Percentiles rank a stretch among this genome's conserved stretches.
Conservation (phyloP, 2,113 vertebrate species). For the Eulacestoma nigropectus region DNA sequence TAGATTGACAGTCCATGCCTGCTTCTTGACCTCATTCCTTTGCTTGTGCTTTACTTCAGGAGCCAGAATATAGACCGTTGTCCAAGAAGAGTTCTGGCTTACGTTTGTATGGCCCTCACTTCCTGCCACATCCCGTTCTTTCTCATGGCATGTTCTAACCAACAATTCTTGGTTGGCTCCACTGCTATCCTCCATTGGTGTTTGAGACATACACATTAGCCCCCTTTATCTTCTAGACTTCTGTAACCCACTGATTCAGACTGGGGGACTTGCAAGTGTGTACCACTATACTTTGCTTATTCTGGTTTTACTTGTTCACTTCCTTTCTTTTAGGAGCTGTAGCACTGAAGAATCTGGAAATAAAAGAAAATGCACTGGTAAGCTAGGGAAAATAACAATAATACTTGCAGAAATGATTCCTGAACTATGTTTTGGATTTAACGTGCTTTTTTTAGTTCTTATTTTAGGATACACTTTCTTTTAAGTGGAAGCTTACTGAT, state of each 20-base stretch:
- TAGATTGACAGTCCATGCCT: not conserved
- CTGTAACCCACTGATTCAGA: not conserved
- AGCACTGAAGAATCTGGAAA: constrained; percentile 88
- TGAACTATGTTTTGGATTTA: not conserved
- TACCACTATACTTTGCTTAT: not conserved
- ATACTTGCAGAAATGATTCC: not conserved
- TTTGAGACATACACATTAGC: not conserved
- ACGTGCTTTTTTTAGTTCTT: not conserved
- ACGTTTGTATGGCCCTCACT: accelerated
- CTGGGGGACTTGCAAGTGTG: not conserved
- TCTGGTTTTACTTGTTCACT: not conserved
- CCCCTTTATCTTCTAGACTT: not conserved
- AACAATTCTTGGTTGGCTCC: not conserved
- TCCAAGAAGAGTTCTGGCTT: not conserved
- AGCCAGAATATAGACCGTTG: not conserved
- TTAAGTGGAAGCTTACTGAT: not conserved
- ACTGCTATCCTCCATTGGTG: not conserved
- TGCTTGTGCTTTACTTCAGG: not conserved
- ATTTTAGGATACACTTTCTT: not conserved
- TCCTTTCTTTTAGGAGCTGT: constrained; percentile 81
- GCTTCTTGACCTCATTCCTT: not conserved
- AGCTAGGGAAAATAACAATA: constrained; percentile 55
- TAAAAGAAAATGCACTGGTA: constrained; percentile 99
- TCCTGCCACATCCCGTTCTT: not conserved
- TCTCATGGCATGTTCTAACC: not conserved